Evolutionary conservation across 2,888 invertebrate genomes (phyloP), one percentile per base, ranked within the genome.

Genomic region (Melieria picta): DNA sequence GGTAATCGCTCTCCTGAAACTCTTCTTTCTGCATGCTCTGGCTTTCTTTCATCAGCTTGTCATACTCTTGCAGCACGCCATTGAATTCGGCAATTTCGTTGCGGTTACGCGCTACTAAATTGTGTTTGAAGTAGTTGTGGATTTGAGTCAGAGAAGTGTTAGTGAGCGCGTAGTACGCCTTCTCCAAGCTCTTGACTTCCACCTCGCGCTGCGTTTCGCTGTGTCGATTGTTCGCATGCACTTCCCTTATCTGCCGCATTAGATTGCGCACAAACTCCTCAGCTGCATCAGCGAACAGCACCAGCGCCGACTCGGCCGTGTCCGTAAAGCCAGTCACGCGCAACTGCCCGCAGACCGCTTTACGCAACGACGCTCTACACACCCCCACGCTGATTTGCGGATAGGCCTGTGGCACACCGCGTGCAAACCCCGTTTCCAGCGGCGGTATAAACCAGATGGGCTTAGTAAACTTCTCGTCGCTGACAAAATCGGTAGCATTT

Each of bases 401-500:
- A 67, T 80, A 82, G 3, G 74, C 30, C 48, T 80, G 79, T 0
- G 85, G 84, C 43, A 79, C 75, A 0, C 86, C 86, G 5, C 79
- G 80, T 1, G 84, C 80, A 71, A 85, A 87, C 10, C 80, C 69
- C 4, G 86, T 85, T 9, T 84, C 79, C 42, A 80, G 79, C 0
- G 84, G 84, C 4, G 86, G 84, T 50, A 86, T 83, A 68, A 85
- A 86, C 85, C 86, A 87, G 10, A 86, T 81, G 4, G 86, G 86
- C 56, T 85, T 86, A 4, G 80, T 79, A 57, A 86, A 85, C 77
- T 85, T 85, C 42, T 83, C 82, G 63, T 83, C 81, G 47, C 79
- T 79, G 2, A 84, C 79, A 66, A 87, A 79, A 73, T 86, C 82
- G 11, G 84, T 83, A 0, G 83, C 83, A 72, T 85, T 86, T 72